These are phyloP conservation scores for Linnaemya vulpina DNA, from an alignment of 2,888 invertebrate genomes.

Conservation along the genomic window DNA sequence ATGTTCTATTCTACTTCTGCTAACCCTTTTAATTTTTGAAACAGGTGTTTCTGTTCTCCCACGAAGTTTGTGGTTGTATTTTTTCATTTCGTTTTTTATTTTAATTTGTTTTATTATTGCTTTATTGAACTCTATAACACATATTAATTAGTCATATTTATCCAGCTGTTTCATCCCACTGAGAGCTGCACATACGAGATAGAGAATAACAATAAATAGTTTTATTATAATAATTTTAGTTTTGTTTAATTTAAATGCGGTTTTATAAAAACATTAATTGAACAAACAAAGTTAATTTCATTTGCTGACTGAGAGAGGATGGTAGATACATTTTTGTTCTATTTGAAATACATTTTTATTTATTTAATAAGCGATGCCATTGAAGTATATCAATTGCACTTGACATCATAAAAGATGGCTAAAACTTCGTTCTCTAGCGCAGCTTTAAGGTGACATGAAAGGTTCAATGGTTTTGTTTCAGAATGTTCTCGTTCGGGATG, in stretches of 20 bases:
- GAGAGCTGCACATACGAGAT: neutral
- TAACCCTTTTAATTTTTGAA: neutral
- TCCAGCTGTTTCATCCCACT: constrained; percentile 21
- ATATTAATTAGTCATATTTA: neutral
- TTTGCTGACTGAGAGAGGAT: neutral
- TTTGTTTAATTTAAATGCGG: constrained; percentile 24
- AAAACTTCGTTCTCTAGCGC: too few species aligned
- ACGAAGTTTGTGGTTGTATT: neutral
- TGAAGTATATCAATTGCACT: too few species aligned
- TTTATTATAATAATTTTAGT: constrained; percentile 24
- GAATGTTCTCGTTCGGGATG: too few species aligned
- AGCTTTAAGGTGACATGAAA: too few species aligned
- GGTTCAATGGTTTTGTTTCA: too few species aligned
- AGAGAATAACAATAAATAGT: neutral
- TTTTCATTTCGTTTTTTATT: too few species aligned
- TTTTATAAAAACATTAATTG: neutral
- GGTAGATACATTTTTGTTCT: too few species aligned
- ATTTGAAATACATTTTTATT: neutral
- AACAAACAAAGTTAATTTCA: neutral
- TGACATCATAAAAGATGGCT: too few species aligned
- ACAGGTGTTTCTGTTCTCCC: neutral
- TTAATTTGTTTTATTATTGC: too few species aligned
- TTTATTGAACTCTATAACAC: neutral
- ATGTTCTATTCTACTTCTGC: neutral
- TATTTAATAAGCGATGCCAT: too few species aligned